Base-by-base conservation (phyloP, 2,113 vertebrate genomes). In the Ploceus nigricollis region DNA sequence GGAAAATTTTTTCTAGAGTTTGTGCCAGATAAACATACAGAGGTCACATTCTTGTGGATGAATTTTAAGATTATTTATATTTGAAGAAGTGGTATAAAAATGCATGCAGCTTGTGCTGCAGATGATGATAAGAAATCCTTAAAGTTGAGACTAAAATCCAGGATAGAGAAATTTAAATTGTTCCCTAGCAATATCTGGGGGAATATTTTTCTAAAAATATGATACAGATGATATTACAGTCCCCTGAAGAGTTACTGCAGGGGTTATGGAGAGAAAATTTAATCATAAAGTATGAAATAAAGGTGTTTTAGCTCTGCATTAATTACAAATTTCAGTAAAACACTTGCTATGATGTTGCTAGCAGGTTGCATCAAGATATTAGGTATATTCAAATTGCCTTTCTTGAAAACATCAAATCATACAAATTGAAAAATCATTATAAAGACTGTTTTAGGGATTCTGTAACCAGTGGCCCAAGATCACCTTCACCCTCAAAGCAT, bases 161-260 rank as follows among this genome's bases (percentile, higher is more conserved):
- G 45, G 25, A 39, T 27, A 72, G 31, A 95, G 20, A 77, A 81
- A 83, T 83, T 77, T 30, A 58, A 82, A 73, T 83, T 65, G 28
- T 81, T 96, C 35, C n/a, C 50, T 89, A 93, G 68, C n/a, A 66
- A 50, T 87, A 73, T 23, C 1, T 83, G 42, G 25, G n/a, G 60
- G 37, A 87, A 83, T 90, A 72, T 87, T 92, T 86, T 87, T 81
- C 91, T 92, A 83, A 89, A 92, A 89, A 61, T 95, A 63, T 27
- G 22, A 65, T 57, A 39, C 15, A 86, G 58, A 65, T 21, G 40
- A 69, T 77, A 69, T 92, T 92, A 70, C 54, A 73, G 15, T 91
- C 64, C 40, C 31, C 31, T 51, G 22, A 92, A 83, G 50, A 89
- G 45, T 86, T 92, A 73, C 64, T 78, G 31, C 50, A 73, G 42